Conservation (phyloP, 2,797 vertebrate species). For the Rallus crepitans region DNA sequence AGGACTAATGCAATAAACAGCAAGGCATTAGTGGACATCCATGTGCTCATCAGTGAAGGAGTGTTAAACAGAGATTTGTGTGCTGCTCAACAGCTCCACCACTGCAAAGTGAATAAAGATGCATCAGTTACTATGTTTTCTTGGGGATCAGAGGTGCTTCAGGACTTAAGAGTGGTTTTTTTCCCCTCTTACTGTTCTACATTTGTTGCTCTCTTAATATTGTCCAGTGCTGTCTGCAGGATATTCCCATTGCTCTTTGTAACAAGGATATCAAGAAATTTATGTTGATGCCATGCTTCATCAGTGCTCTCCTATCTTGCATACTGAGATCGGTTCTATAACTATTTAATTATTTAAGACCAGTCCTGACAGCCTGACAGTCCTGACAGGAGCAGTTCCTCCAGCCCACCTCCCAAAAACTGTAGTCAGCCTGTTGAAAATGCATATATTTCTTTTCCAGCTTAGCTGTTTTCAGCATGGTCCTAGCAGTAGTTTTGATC, state of each 20-base stretch:
- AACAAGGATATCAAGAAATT: neutral
- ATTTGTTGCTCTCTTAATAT: neutral
- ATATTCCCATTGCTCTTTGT: neutral
- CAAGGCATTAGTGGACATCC: neutral
- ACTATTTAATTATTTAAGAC: neutral
- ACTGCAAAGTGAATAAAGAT: neutral
- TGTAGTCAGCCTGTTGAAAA: neutral
- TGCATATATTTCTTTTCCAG: neutral
- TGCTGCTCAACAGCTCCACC: neutral
- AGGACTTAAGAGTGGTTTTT: neutral
- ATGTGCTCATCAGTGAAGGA: fast-evolving
- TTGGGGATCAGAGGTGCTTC: neutral
- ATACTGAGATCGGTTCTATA: neutral
- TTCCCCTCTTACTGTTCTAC: neutral
- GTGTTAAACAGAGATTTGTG: neutral
- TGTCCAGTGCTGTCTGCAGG: fast-evolving
- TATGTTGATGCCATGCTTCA: neutral
- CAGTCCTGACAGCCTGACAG: neutral
- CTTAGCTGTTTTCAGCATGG: neutral
- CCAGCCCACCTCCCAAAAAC: neutral
- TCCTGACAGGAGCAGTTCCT: neutral
- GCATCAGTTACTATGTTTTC: neutral
- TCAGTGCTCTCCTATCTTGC: neutral
- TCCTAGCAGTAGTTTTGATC: neutral
- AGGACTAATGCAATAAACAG: neutral